Base-by-base conservation (phyloP, 2,113 vertebrate genomes). In the Pollimyrus isidori region DNA sequence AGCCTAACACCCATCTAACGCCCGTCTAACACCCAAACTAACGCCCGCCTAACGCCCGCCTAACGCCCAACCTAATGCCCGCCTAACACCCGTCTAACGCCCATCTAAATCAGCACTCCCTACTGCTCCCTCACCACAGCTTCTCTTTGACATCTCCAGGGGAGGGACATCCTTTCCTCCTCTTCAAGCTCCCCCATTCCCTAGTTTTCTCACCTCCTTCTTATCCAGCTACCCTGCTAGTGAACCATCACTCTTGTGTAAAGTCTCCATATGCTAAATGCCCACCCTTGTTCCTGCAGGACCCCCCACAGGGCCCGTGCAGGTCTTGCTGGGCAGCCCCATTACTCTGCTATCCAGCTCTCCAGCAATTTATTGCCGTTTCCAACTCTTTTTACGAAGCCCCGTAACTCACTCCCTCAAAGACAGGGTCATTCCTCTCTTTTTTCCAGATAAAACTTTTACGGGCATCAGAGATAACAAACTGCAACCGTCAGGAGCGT, bases 401-500 rank as follows among this genome's bases (percentile, higher is more conserved):
- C 89, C 89, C 7, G 88, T 95, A 94, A 94, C 90, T 95, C 93
- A 94, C 69, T 48, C 94, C 90, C 89, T 89, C 80, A 87, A 89
- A 92, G 94, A 93, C 93, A 92, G 92, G 82, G 93, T 92, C 92
- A 92, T 94, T 91, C 89, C 89, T 94, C 93, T 94, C 92, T 90
- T 92, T 92, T 92, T 91, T 91, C 39, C 82, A 17, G 93, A 93
- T 94, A 94, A 95, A 95, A 95, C 91, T 93, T 96, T 95, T 94
- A 95, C 94, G 90, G 92, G 90, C 93, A 90, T 89, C 90, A 92
- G 91, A 91, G 90, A 91, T 94, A 92, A 94, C 94, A 94, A 94
- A 95, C 93, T 93, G 93, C 92, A 93, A 88, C 90, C 89, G 87
- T 91, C 49, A 90, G 91, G 87, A 89, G 91, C 6, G 4, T 50